phyloP scores from a whole-genome alignment of 2,113 vertebrate genomes.

The Oceanodroma tethys region DNA sequence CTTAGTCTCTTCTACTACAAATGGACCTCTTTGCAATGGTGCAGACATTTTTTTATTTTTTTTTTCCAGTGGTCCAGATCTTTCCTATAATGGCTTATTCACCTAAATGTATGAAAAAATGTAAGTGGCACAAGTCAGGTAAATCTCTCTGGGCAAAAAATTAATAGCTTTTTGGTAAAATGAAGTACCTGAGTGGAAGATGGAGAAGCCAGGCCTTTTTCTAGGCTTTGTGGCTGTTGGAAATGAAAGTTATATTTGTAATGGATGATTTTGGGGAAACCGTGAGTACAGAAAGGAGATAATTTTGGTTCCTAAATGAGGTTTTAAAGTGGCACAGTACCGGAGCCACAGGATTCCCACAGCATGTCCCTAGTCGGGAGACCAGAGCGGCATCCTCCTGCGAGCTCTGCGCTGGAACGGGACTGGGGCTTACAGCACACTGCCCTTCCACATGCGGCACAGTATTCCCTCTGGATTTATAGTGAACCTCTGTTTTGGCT shows the following conservation, averaged over 20 bases:
- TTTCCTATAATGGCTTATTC: background rate
- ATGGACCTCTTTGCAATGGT: background rate
- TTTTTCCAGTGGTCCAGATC: background rate
- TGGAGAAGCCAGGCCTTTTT: conserved; percentile 4
- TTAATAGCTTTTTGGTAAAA: background rate
- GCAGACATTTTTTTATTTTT: fast-evolving
- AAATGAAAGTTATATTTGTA: conserved; percentile 2
- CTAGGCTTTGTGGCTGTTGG: conserved; percentile 11
- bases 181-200: background rate
- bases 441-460: background rate
- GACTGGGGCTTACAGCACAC: background rate
- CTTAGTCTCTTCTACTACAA: background rate
- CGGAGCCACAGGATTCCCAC: conserved; percentile 30
- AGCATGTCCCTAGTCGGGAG: background rate
- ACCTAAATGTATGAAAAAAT: background rate
- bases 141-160: background rate
- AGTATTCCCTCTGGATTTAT: background rate
- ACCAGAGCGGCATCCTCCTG: background rate
- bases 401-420: background rate
- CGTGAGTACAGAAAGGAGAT: conserved; percentile 55
- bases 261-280: conserved; percentile 52
- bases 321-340: conserved; percentile 30
- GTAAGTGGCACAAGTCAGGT: background rate
- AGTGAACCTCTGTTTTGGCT: background rate
- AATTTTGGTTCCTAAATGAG: conserved; percentile 68